Percentiles rank a stretch among this genome's conserved stretches.
Evolutionary conservation across 2,113 vertebrate genomes (phyloP).

Genomic region (Hypomesus transpacificus): DNA sequence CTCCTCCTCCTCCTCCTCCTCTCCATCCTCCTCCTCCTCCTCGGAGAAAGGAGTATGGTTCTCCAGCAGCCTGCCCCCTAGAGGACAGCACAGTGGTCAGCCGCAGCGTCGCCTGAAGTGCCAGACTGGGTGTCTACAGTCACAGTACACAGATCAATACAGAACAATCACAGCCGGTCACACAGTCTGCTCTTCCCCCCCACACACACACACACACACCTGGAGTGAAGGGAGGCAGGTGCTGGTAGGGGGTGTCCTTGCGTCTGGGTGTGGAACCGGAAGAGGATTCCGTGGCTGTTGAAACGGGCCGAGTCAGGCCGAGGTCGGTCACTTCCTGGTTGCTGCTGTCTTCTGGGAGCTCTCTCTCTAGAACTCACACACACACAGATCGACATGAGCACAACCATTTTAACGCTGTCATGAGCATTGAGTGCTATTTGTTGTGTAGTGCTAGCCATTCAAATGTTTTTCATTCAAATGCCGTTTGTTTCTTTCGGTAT

Average conservation of each 20-base stretch:
- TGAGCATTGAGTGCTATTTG: too few species aligned
- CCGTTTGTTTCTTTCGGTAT: too few species aligned
- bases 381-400: too few species aligned
- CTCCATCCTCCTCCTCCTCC: slow-evolving; percentile 25
- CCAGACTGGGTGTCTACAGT: not conserved
- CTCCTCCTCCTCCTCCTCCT: slow-evolving; percentile 17
- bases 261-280: slow-evolving; percentile 9
- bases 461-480: too few species aligned
- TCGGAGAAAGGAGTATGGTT: slow-evolving; percentile 20
- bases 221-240: slow-evolving; percentile 47
- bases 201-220: slow-evolving; percentile 14
- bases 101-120: not conserved
- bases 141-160: not conserved
- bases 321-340: not conserved
- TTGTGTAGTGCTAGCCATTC: too few species aligned
- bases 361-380: too few species aligned
- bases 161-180: not conserved
- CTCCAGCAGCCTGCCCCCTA: slow-evolving; percentile 27
- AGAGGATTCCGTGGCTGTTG: slow-evolving; percentile 32
- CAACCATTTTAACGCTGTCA: too few species aligned
- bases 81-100: not conserved
- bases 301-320: too few species aligned
- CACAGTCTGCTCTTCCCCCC: too few species aligned
- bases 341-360: too few species aligned
- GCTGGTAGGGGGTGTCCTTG: slow-evolving; percentile 48